Conservation (phyloP, 2,797 vertebrate species). For the Pelodytes ibericus region DNA sequence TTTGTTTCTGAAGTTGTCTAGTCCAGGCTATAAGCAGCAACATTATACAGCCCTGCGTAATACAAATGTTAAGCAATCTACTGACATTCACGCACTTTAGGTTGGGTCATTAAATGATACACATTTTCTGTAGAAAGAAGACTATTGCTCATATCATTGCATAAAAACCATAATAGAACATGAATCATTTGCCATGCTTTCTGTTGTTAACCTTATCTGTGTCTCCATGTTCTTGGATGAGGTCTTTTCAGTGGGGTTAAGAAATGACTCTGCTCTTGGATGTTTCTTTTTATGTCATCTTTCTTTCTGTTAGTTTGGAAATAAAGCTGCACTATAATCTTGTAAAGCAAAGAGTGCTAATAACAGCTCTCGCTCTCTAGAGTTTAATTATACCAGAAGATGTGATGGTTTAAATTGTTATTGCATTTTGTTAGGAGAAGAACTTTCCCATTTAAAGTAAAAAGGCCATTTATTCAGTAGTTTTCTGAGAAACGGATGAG, state of each 20-base stretch:
- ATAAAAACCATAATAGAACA: not conserved
- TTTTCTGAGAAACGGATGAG: constrained; percentile 24
- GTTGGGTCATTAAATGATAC: too few relatives aligned
- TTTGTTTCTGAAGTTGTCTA: too few relatives aligned
- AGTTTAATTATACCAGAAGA: constrained; percentile 45
- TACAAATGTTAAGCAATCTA: too few relatives aligned
- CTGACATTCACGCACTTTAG: too few relatives aligned
- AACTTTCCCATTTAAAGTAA: constrained; percentile 32
- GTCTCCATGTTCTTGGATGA: not conserved
- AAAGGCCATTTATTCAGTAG: constrained; percentile 14
- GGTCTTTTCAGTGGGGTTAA: not conserved
- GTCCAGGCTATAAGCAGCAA: too few relatives aligned
- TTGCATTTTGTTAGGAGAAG: constrained; percentile 13
- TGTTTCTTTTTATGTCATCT: not conserved
- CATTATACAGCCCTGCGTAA: too few relatives aligned
- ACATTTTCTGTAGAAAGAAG: not conserved
- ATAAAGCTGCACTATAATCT: constrained; percentile 26
- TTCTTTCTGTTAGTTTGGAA: constrained; percentile 1
- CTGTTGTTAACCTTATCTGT: not conserved
- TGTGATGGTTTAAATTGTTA: constrained; percentile 32
- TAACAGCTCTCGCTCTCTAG: constrained; percentile 39
- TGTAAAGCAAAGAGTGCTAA: constrained; percentile 30
- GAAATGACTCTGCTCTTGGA: not conserved
- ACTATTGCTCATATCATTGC: not conserved
- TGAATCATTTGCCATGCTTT: not conserved